These are phyloP conservation scores for Chrosomus eos DNA, from an alignment of 2,797 vertebrate genomes.

Conservation along the genomic window DNA sequence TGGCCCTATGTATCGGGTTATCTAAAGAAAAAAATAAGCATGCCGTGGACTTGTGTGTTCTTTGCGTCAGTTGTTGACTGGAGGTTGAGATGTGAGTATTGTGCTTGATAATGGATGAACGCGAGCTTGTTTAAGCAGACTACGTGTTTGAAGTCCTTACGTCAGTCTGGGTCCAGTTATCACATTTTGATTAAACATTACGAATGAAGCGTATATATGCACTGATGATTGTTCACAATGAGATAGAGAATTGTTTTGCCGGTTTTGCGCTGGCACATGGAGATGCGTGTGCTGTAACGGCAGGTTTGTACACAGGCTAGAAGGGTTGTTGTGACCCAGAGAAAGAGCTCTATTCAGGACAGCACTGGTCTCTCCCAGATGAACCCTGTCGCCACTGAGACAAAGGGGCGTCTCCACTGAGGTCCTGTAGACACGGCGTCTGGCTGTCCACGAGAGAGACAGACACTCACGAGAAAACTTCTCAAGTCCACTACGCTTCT, in stretches of 20 bases:
- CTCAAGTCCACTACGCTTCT: neutral
- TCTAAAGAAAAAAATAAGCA: no score
- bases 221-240: neutral
- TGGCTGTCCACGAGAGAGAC: slow-evolving; percentile 43
- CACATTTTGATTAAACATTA: no score
- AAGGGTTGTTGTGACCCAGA: slow-evolving; percentile 61
- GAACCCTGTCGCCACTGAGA: slow-evolving; percentile 79
- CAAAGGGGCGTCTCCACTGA: slow-evolving; percentile 67
- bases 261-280: neutral
- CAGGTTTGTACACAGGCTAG: neutral
- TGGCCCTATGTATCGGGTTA: no score
- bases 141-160: no score
- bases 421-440: slow-evolving; percentile 67
- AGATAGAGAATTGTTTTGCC: neutral
- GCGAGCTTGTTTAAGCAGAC: neutral
- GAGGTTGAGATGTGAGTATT: neutral
- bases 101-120: no score
- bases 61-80: neutral
- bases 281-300: neutral
- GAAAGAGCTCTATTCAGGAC: slow-evolving; percentile 78
- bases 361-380: slow-evolving; percentile 76
- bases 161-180: no score
- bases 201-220: neutral
- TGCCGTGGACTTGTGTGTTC: neutral
- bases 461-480: neutral